Percentiles rank a stretch among this genome's conserved stretches.
Conservation (phyloP, 2,113 vertebrate genomes). For the Upupa epops region DNA sequence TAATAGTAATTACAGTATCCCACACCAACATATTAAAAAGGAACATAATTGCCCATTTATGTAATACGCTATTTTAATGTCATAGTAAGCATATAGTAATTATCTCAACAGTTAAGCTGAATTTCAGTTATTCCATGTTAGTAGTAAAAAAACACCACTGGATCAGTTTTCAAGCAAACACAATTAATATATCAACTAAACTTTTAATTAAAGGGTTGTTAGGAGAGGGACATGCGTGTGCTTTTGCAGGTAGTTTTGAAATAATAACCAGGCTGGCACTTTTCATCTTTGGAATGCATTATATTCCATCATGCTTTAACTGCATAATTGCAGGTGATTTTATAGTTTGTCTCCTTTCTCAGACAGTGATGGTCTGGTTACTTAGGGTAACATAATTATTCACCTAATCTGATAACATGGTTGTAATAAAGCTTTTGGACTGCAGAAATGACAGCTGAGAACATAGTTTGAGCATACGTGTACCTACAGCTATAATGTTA, state of each 20-base stretch:
- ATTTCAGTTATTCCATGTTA: not conserved
- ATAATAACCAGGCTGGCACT: not conserved
- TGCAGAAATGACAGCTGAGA: not conserved
- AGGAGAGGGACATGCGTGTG: not conserved
- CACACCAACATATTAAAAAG: not conserved
- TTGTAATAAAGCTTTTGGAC: not conserved
- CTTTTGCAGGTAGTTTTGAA: not conserved
- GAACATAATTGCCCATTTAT: not conserved
- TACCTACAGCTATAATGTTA: not conserved
- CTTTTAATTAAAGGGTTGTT: not conserved
- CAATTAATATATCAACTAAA: not conserved
- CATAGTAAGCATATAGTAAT: not conserved
- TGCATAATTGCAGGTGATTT: constrained; percentile 42
- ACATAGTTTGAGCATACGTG: not conserved
- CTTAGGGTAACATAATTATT: constrained; percentile 31
- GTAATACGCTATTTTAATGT: constrained; percentile 9
- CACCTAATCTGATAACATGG: not conserved
- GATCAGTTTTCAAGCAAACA: not conserved
- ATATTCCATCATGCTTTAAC: not conserved
- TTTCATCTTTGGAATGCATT: not conserved
- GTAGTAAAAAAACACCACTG: not conserved
- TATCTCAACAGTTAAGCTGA: not conserved
- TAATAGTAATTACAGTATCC: constrained; percentile 10
- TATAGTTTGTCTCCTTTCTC: constrained; percentile 40
- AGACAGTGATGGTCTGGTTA: not conserved